Evolutionary conservation across 2,888 invertebrate genomes (phyloP), one percentile per base, ranked within the genome.

Genomic region (Eupithecia inturbata): DNA sequence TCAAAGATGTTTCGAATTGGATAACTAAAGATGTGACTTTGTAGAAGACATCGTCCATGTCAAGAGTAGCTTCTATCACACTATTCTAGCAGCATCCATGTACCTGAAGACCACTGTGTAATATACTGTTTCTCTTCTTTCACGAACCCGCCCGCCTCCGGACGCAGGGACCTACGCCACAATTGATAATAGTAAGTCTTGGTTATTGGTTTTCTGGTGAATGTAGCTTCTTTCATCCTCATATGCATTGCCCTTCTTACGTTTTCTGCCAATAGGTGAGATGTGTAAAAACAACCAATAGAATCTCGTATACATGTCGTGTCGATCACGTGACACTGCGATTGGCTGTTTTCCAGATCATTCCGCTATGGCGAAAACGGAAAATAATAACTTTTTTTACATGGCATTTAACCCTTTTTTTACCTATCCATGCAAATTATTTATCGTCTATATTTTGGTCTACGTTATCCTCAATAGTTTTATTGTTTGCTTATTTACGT

Each of bases 101-200:
- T 7, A 49, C 6, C 31, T 80, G 22, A 53, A 69, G 78, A 72
- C 80, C 82, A 84, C 84, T 84, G 78, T 87, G 84, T 89, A 86
- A 85, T 84, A 86, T 87, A 86, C 85, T 87, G 84, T 85, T 87
- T 85, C 76, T 71, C 82, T 80, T 83, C 85, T 89, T 86, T 83
- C 83, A 81, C 86, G 84, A 82, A 82, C 82, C 83, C 84, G 84
- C 77, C 82, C 80, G 81, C 39, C 49, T 53, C 78, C 83, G 77
- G 82, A 82, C 94, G 81, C 94, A 95, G 95, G 94, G 94, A 75
- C 95, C 95, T 77, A 85, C 92, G 79, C 95, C 95, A 86, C 95
- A 95, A 84, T 91, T 95, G 88, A 95, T 95, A 81, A 94, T 95
- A 89, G 95, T 95, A 95, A 95, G 95, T 95, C 75, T 53, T 79